Evolutionary conservation across 2,888 invertebrate species (phyloP).

Genomic region (Didymodactylos carnosus): DNA sequence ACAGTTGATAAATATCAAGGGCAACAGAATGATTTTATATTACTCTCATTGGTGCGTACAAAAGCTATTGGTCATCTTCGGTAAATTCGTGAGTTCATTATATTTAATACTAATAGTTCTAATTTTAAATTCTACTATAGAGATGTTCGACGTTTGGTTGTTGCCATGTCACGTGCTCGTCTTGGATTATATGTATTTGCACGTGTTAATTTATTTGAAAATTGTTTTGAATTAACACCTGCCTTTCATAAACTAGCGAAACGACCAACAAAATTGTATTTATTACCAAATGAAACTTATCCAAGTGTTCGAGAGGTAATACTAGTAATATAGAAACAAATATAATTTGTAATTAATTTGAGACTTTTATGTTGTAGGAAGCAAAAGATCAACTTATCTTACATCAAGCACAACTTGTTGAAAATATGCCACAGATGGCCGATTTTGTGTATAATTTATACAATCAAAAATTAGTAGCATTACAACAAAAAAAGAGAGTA

Average conservation of each 20-base stretch:
- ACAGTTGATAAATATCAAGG: slow-evolving; percentile 99
- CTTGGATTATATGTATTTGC: slow-evolving; percentile 90
- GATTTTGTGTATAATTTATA: slow-evolving; percentile 14
- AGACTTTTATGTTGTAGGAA: not conserved
- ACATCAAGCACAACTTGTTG: not conserved
- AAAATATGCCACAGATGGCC: slow-evolving; percentile 11
- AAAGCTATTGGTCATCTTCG: slow-evolving; percentile 82
- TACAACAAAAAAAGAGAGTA: slow-evolving; percentile 5
- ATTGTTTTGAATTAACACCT: slow-evolving; percentile 71
- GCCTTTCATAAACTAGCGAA: slow-evolving; percentile 61
- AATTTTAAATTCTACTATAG: slow-evolving; percentile 21
- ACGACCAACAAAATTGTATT: slow-evolving; percentile 13
- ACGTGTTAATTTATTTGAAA: slow-evolving; percentile 68
- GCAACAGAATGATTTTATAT: slow-evolving; percentile 93
- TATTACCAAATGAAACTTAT: slow-evolving; percentile 8
- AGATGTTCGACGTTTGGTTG: slow-evolving; percentile 81
- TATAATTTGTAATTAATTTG: not conserved
- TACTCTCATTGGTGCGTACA: slow-evolving; percentile 82
- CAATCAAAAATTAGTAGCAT: slow-evolving; percentile 1
- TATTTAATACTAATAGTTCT: slow-evolving; percentile 38
- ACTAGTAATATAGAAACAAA: not conserved
- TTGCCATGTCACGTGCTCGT: slow-evolving; percentile 89
- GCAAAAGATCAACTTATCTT: not conserved
- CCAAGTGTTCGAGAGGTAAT: not conserved
- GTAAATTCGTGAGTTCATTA: not conserved